A percentile compares a stretch with the other conserved stretches of the same genome.
phyloP scores from a whole-genome alignment of 2,113 vertebrate genomes.

The Corythaixoides concolor region DNA sequence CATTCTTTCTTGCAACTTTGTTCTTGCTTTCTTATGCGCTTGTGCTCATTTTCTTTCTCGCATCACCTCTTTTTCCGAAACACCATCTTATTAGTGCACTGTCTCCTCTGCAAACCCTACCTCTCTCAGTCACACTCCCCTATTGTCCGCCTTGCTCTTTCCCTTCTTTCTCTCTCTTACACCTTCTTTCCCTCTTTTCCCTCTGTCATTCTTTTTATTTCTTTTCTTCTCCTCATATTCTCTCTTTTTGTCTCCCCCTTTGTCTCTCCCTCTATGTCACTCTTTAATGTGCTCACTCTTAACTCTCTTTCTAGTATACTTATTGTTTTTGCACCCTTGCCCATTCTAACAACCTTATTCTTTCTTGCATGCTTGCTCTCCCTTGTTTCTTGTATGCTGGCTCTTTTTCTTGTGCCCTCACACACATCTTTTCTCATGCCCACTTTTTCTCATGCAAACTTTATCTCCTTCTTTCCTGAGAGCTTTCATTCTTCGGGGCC shows the following conservation, averaged over 20 bases:
- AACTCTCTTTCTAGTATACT: neutral
- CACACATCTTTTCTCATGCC: neutral
- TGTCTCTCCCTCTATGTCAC: neutral
- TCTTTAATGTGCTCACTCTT: neutral
- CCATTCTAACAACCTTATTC: neutral
- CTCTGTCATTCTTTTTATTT: neutral
- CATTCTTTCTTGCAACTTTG: neutral
- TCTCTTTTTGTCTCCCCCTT: neutral
- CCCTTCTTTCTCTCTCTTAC: neutral
- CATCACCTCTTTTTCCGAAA: neutral
- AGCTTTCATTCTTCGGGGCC: neutral
- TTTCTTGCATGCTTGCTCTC: neutral
- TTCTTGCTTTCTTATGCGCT: neutral
- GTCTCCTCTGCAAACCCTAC: neutral
- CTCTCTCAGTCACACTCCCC: neutral
- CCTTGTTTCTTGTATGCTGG: neutral
- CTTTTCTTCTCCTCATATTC: neutral
- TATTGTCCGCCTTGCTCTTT: neutral
- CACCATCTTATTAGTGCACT: neutral
- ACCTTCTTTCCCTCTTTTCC: neutral
- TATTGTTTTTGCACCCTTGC: neutral
- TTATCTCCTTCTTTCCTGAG: neutral
- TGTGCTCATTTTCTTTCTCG: neutral
- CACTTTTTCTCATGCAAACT: neutral
- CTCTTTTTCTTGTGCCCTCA: neutral